Evolutionary conservation across 1,140 invertebrate species (phyloP).

Genomic region (Notospermus geniculatus): DNA sequence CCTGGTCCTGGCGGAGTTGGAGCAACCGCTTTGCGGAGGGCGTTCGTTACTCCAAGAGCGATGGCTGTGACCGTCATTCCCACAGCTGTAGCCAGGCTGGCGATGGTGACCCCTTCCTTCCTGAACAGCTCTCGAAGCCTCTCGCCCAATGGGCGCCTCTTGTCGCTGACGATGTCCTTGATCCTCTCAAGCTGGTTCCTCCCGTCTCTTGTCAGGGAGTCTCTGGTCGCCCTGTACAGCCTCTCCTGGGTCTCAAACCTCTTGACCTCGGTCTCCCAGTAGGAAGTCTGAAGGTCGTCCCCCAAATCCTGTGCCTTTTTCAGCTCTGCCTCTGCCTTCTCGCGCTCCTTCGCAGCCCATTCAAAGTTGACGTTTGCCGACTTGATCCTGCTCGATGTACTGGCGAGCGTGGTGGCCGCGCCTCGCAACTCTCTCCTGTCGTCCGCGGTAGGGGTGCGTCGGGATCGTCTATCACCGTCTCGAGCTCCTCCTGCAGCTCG

Average conservation of each 20-base stretch:
- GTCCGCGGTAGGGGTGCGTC: background rate
- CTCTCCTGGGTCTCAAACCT: background rate
- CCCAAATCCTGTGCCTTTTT: background rate
- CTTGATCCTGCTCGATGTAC: background rate
- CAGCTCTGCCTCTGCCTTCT: background rate
- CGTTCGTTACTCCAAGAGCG: no score
- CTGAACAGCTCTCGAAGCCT: no score
- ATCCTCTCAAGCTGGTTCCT: background rate
- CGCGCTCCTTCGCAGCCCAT: background rate
- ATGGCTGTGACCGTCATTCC: no score
- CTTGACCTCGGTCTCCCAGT: background rate
- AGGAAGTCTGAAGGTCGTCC: background rate
- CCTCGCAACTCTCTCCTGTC: slow-evolving; percentile 2
- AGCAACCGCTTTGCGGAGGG: no score
- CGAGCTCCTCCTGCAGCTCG: background rate
- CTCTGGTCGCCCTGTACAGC: background rate
- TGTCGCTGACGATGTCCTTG: background rate
- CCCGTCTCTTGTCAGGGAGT: background rate
- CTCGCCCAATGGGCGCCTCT: background rate
- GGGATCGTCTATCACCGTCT: background rate
- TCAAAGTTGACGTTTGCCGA: background rate
- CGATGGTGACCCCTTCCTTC: no score
- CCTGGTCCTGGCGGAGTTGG: no score
- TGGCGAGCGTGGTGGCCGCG: background rate
- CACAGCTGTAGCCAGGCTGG: no score